A percentile compares a stretch with the other conserved stretches of the same genome.
Conservation (phyloP, 2,888 invertebrate species). For the Cordilura impudica region DNA sequence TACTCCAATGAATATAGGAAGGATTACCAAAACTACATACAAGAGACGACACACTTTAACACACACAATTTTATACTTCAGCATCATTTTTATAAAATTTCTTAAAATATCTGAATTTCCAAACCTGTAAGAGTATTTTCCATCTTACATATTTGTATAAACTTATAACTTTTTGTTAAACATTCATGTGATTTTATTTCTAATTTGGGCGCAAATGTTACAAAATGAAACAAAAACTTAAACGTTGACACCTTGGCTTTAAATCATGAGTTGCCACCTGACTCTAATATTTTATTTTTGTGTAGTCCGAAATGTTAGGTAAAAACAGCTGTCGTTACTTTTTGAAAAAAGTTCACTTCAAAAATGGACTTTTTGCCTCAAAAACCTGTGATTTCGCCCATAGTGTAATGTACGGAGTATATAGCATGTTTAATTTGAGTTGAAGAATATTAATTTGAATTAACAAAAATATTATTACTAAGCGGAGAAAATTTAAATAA, state of each 20-base stretch:
- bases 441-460: no score
- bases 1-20: slow-evolving; percentile 3
- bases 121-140: background rate
- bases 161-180: background rate
- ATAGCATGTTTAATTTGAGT: no score
- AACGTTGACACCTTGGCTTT: background rate
- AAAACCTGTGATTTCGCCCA: background rate
- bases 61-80: background rate
- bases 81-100: background rate
- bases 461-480: no score
- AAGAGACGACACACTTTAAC: slow-evolving; percentile 1
- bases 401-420: no score
- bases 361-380: slow-evolving; percentile 7
- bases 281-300: background rate
- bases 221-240: background rate
- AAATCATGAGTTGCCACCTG: no score
- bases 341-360: background rate
- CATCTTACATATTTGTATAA: background rate
- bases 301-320: background rate
- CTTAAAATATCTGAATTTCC: background rate
- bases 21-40: slow-evolving; percentile 1
- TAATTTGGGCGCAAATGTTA: background rate
- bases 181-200: background rate
- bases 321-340: background rate
- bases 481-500: no score